Conservation (phyloP, 1,140 invertebrate species). For the Notospermus geniculatus region DNA sequence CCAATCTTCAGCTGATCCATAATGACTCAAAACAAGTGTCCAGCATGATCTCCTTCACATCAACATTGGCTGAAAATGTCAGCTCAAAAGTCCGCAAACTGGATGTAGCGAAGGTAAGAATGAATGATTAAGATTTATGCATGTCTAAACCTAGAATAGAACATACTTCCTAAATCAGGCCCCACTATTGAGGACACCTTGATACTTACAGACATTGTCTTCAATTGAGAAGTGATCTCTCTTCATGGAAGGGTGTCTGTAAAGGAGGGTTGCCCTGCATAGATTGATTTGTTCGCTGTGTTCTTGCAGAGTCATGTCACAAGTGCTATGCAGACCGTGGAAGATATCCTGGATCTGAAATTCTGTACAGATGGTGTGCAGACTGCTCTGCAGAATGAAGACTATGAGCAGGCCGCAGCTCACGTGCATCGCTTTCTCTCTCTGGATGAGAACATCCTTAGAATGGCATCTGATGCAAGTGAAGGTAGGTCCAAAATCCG, state of each 20-base stretch:
- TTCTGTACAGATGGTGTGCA: conserved; percentile 94
- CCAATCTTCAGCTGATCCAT: conserved; percentile 68
- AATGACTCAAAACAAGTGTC: conserved; percentile 68
- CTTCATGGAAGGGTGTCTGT: too few relatives aligned
- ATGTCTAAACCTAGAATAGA: too few relatives aligned
- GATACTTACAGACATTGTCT: too few relatives aligned
- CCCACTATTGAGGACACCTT: too few relatives aligned
- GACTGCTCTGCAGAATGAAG: conserved; percentile 83
- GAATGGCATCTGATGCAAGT: conserved; percentile 67
- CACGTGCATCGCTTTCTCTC: conserved; percentile 93
- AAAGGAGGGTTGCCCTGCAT: too few relatives aligned
- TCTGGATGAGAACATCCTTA: conserved; percentile 87
- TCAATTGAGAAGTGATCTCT: too few relatives aligned
- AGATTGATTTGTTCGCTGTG: too few relatives aligned
- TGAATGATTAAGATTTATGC: too few relatives aligned
- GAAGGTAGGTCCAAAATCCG: conserved; percentile 58
- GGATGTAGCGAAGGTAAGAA: conserved; percentile 82
- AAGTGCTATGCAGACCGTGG: conserved; percentile 90
- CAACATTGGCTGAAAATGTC: conserved; percentile 86
- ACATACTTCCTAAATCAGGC: too few relatives aligned
- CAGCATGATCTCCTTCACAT: conserved; percentile 68
- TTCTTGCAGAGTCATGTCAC: conserved; percentile 78
- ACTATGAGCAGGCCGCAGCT: conserved; percentile 75
- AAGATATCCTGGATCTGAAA: conserved; percentile 94
- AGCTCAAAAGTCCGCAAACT: conserved; percentile 93